phyloP scores from a whole-genome alignment of 2,888 invertebrate species.

The Orthosia gothica region DNA sequence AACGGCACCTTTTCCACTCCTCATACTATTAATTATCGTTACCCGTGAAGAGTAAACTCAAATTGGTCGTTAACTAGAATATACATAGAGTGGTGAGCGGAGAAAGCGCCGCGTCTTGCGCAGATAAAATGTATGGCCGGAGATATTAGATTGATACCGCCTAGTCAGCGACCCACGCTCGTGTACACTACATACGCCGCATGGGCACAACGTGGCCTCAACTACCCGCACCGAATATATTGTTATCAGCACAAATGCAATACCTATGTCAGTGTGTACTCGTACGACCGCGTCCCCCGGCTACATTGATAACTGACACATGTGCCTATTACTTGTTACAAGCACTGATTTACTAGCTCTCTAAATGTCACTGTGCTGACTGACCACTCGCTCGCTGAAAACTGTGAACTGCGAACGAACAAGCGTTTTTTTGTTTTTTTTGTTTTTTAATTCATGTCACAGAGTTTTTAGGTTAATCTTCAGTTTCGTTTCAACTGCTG shows the following conservation, averaged over 20 bases:
- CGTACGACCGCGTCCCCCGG: conserved; percentile 11
- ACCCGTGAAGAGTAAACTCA: conserved; percentile 42
- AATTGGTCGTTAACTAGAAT: conserved; percentile 52
- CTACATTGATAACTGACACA: conserved; percentile 48
- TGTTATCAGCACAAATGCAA: conserved; percentile 55
- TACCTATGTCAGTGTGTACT: conserved; percentile 31
- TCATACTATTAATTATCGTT: conserved; percentile 51
- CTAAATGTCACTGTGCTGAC: conserved; percentile 6
- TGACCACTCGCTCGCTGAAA: conserved; percentile 29
- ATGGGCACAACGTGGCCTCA: conserved; percentile 53
- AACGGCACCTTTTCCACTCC: conserved; percentile 16
- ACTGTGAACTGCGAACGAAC: conserved; percentile 25
- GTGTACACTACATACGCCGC: conserved; percentile 60
- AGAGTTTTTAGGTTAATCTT: conserved; percentile 48
- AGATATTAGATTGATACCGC: conserved; percentile 73
- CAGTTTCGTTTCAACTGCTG: conserved; percentile 29
- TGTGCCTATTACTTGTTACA: conserved; percentile 18
- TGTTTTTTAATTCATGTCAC: conserved; percentile 47
- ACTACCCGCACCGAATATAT: conserved; percentile 61
- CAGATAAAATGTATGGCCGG: conserved; percentile 66
- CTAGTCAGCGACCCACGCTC: conserved; percentile 60
- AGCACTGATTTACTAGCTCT: conserved; percentile 31
- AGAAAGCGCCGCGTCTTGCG: conserved; percentile 57
- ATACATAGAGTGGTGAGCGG: conserved; percentile 38
- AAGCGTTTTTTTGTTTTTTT: conserved; percentile 24